phyloP scores from a whole-genome alignment of 2,797 vertebrate species.

The Bradypus variegatus region DNA sequence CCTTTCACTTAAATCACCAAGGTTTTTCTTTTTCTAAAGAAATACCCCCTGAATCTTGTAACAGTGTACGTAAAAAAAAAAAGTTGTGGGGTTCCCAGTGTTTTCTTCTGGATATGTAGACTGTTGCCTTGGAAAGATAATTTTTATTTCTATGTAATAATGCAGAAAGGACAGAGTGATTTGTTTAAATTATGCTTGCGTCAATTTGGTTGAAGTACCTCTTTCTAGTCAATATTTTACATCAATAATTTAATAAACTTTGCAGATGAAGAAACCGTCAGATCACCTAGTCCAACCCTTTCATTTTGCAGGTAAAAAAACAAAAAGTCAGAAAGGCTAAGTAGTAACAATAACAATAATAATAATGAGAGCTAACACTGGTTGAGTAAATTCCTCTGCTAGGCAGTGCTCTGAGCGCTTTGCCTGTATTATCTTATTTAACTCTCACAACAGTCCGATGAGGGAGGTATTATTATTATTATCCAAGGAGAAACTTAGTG shows the following conservation, averaged over 20 bases:
- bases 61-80: slow-evolving; percentile 13
- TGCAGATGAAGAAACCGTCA: background rate
- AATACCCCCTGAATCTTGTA: background rate
- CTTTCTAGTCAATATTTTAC: slow-evolving; percentile 16
- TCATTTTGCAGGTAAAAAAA: slow-evolving; percentile 14
- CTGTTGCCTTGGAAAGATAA: slow-evolving; percentile 13
- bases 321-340: background rate
- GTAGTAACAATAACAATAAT: background rate
- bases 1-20: slow-evolving; percentile 23
- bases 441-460: background rate
- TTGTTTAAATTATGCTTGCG: slow-evolving; percentile 40
- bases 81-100: background rate
- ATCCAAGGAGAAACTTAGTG: background rate
- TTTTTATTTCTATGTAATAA: slow-evolving; percentile 4
- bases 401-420: background rate
- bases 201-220: slow-evolving; percentile 54
- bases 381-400: background rate
- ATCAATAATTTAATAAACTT: slow-evolving; percentile 41
- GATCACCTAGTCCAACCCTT: background rate
- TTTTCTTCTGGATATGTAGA: slow-evolving; percentile 27
- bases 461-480: background rate
- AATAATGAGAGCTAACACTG: background rate
- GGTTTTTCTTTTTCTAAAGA: background rate
- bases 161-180: background rate
- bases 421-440: background rate